Evolutionary conservation across 2,888 invertebrate species (phyloP).

Genomic region (Calameuta idolon): DNA sequence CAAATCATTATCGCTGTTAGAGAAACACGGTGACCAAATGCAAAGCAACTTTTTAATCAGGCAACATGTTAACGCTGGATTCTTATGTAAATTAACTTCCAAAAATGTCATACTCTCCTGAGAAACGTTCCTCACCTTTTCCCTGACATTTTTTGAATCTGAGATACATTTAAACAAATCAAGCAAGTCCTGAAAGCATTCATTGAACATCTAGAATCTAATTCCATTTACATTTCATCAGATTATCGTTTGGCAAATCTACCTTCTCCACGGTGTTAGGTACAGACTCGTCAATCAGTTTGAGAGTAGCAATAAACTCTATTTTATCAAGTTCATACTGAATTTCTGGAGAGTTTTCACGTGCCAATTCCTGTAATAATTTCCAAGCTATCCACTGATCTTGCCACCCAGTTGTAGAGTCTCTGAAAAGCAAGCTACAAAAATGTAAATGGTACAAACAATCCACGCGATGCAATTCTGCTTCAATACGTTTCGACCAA

Average conservation of each 20-base stretch:
- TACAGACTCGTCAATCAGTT: constrained; percentile 35
- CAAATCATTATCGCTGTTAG: constrained; percentile 39
- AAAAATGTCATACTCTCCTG: constrained; percentile 65
- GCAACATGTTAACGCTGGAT: constrained; percentile 62
- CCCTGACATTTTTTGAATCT: constrained; percentile 22
- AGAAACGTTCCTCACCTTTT: constrained; percentile 58
- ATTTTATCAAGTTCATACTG: constrained; percentile 36
- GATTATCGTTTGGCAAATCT: background rate
- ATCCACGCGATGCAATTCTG: background rate
- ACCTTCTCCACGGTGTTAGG: constrained; percentile 36
- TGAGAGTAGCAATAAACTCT: constrained; percentile 38
- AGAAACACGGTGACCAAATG: constrained; percentile 39
- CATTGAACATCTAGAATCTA: background rate
- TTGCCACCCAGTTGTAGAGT: constrained; percentile 11
- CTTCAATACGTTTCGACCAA: background rate
- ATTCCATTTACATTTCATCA: background rate
- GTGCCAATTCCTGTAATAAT: constrained; percentile 36
- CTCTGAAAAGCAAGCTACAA: background rate
- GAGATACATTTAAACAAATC: constrained; percentile 36
- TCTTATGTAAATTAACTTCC: constrained; percentile 66
- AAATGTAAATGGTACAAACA: background rate
- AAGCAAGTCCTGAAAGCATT: constrained; percentile 40
- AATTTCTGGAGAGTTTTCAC: constrained; percentile 24
- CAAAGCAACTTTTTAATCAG: constrained; percentile 54
- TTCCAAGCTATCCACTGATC: constrained; percentile 48